Base-by-base conservation (phyloP, 64 coral and sea anemone species). In the Pocillopora damicornis region DNA sequence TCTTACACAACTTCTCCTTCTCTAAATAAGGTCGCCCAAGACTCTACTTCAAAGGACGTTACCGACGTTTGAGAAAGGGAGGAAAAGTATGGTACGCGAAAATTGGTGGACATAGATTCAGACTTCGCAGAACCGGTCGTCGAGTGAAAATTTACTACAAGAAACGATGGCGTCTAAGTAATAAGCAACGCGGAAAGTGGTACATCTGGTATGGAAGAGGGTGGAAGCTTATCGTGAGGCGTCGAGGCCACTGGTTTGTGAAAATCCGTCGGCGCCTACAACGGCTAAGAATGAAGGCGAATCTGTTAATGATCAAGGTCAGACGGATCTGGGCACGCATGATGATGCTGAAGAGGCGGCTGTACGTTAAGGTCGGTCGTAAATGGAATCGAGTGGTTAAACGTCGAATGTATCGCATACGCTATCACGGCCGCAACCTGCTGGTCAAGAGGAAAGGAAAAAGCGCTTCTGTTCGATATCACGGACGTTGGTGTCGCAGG, bases 161-260 rank as follows among this genome's bases (percentile, higher is more conserved):
- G 22, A 85, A 37, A 45, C 12, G 61, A 85, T 85, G 81, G 81
- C 81, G 65, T 56, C 66, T 4, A 26, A 58, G 65, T 30, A 85
- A 71, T 58, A 85, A 85, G 18, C 42, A 23, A n/a, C 37, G 37
- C 35, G 81, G 65, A 17, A 72, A 15, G 22, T 85, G 81, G 81
- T 85, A 45, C 81, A 71, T 85, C 13, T 30, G 16, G 20, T n/a
- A 72, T 20, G 64, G 64, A 17, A 73, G 64, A 42, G 42, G 14
- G 22, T 85, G 81, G 81, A 72, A 85, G 15, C 81, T 20, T 58
- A 58, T 85, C 26, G 37, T 71, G 65, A 85, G 14, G 65, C 81
- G 81, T 66, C 15, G 64, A 58, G 42, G 63, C 3, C 65, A 38
- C 37, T 72, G 81, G 81, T 85, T 57, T 72, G 0, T 73, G 37